Evolutionary conservation across 92 coral and sea anemone genomes (phyloP).

Genomic region (Metridium senile): DNA sequence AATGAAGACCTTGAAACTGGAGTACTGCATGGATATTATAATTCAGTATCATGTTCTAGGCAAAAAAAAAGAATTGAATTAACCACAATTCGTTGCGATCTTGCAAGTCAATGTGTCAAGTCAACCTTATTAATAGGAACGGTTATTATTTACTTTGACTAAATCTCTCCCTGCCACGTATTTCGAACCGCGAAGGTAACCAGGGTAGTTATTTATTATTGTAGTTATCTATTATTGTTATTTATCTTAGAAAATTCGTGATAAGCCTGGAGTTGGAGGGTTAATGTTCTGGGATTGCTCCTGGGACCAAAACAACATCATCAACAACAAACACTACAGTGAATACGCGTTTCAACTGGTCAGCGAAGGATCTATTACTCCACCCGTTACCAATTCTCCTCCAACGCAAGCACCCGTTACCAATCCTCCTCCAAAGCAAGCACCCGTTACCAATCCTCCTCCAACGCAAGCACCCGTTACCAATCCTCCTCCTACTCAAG

Average conservation of each 20-base stretch:
- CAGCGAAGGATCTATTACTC: conserved; percentile 51
- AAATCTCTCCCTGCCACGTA: too few relatives aligned
- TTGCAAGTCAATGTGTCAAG: too few relatives aligned
- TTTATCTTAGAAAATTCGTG: conserved; percentile 61
- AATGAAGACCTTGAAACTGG: too few relatives aligned
- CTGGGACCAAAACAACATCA: conserved; percentile 80
- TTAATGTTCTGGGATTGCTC: conserved; percentile 90
- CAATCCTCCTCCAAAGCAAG: conserved; percentile 28
- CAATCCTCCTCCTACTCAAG: conserved; percentile 17
- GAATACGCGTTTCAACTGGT: conserved; percentile 66
- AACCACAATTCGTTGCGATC: too few relatives aligned
- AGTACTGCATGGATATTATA: too few relatives aligned
- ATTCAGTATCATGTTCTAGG: too few relatives aligned
- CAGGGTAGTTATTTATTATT: not conserved
- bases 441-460: conserved; percentile 31
- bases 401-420: conserved; percentile 37
- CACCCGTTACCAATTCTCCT: too few relatives aligned
- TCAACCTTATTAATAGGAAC: too few relatives aligned
- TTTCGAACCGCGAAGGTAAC: not conserved
- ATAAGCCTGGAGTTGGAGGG: conserved; percentile 80
- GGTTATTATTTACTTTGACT: too few relatives aligned
- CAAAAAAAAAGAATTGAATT: too few relatives aligned
- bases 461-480: conserved; percentile 40
- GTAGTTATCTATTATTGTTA: not conserved
- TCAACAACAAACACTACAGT: conserved; percentile 71